Conservation (phyloP, 1,140 invertebrate genomes). For the Drosophila repletoides region DNA sequence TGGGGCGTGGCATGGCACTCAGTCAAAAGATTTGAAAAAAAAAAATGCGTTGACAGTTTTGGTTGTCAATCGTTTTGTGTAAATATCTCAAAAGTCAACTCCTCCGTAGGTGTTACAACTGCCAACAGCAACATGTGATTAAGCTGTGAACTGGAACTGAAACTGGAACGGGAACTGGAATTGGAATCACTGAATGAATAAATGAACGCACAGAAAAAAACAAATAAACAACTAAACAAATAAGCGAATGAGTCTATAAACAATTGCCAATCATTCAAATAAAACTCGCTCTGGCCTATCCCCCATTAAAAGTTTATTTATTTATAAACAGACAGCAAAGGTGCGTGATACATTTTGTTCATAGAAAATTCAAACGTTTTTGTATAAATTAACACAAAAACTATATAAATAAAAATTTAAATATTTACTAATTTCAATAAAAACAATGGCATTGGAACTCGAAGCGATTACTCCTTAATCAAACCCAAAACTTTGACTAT, state of each 20-base stretch:
- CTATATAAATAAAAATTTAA: too few relatives aligned
- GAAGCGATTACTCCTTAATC: too few relatives aligned
- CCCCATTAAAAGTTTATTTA: not conserved
- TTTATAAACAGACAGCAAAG: not conserved
- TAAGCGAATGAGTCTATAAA: constrained; percentile 29
- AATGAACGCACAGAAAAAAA: not conserved
- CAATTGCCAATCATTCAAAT: constrained; percentile 40
- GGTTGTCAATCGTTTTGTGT: constrained; percentile 70
- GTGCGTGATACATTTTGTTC: too few relatives aligned
- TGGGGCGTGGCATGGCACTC: constrained; percentile 55
- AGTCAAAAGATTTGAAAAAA: constrained; percentile 64
- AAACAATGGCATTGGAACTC: too few relatives aligned
- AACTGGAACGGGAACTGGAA: not conserved
- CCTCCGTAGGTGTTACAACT: constrained; percentile 61
- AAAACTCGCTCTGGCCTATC: not conserved
- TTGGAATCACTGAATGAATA: too few relatives aligned
- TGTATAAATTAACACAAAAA: too few relatives aligned
- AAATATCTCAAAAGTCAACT: constrained; percentile 14
- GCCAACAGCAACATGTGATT: constrained; percentile 44
- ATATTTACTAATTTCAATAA: too few relatives aligned
- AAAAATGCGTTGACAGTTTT: constrained; percentile 75
- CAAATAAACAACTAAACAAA: not conserved
- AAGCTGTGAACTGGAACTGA: constrained; percentile 61
- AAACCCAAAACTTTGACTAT: too few relatives aligned
- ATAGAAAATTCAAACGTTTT: too few relatives aligned